These are phyloP conservation scores for Cynopterus brachyotis DNA, from an alignment of 2,113 vertebrate genomes.

Conservation along the genomic window DNA sequence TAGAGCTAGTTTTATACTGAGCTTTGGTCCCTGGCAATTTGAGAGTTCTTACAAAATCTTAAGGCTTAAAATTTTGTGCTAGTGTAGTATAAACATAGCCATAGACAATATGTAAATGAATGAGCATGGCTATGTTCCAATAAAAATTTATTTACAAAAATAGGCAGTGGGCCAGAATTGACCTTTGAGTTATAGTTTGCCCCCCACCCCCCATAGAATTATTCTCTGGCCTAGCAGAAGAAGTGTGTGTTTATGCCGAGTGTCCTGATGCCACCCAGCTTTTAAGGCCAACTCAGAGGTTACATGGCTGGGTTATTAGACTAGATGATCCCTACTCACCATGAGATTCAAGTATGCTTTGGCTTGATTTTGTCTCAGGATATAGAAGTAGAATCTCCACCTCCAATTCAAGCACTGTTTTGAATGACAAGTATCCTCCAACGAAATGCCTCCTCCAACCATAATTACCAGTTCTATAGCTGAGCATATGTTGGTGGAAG, in stretches of 20 bases:
- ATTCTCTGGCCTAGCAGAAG: not conserved
- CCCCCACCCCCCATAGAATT: not conserved
- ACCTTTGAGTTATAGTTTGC: not conserved
- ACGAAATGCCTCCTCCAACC: conserved; percentile 31
- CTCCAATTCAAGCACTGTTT: conserved; percentile 23
- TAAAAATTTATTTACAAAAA: conserved; percentile 11
- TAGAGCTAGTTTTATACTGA: not conserved
- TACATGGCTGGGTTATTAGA: not conserved
- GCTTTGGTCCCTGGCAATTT: not conserved
- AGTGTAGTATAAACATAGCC: not conserved
- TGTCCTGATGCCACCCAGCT: not conserved
- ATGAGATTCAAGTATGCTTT: not conserved
- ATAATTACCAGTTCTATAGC: conserved; percentile 47
- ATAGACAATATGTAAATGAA: not conserved
- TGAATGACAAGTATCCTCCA: conserved; percentile 23
- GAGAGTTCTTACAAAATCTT: not conserved
- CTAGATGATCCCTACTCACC: not conserved
- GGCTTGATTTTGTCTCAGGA: not conserved
- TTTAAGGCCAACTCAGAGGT: conserved; percentile 7
- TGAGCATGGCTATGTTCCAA: not conserved
- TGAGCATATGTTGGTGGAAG: conserved; percentile 73
- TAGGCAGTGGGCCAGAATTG: not conserved
- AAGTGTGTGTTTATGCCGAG: not conserved
- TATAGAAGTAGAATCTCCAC: not conserved
- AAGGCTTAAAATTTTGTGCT: not conserved